Evolutionary conservation across 2,888 invertebrate species (phyloP).

Genomic region (Bellardia pandia): DNA sequence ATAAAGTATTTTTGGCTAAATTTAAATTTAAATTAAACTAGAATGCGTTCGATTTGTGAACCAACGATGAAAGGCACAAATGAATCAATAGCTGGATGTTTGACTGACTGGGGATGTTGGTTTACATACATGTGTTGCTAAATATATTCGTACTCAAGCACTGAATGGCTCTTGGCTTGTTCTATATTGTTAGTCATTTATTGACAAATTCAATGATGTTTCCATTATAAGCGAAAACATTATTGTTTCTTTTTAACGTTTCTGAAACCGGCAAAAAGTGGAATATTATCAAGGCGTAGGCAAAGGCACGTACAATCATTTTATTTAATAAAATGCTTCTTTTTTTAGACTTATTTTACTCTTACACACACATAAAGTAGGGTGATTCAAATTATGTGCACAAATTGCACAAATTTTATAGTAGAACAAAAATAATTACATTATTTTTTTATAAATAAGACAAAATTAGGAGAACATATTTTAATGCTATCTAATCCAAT

Average conservation of each 20-base stretch:
- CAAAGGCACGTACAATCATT: constrained; percentile 48
- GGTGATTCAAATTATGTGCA: background rate
- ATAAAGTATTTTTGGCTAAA: too few relatives aligned
- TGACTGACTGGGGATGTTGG: constrained; percentile 17
- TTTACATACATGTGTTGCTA: background rate
- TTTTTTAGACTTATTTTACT: background rate
- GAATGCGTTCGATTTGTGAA: background rate
- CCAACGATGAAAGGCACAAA: background rate
- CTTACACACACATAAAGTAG: constrained; percentile 7
- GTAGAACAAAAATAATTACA: too few relatives aligned
- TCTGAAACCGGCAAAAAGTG: constrained; percentile 32
- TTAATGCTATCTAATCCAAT: too few relatives aligned
- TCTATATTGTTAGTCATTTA: constrained; percentile 73
- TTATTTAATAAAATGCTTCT: constrained; percentile 22
- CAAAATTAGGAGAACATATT: too few relatives aligned
- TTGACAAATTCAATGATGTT: constrained; percentile 83
- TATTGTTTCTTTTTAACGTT: constrained; percentile 72
- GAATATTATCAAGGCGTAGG: constrained; percentile 43
- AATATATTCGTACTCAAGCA: background rate
- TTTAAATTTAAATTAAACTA: too few relatives aligned
- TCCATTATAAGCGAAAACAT: constrained; percentile 78
- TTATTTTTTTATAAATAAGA: too few relatives aligned
- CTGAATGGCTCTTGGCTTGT: constrained; percentile 33
- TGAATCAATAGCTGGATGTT: background rate
- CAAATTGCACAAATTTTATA: too few relatives aligned